Evolutionary conservation across 2,888 invertebrate species (phyloP), one percentile per base, ranked within the genome.

Genomic region (Perizoma flavofasciatum): DNA sequence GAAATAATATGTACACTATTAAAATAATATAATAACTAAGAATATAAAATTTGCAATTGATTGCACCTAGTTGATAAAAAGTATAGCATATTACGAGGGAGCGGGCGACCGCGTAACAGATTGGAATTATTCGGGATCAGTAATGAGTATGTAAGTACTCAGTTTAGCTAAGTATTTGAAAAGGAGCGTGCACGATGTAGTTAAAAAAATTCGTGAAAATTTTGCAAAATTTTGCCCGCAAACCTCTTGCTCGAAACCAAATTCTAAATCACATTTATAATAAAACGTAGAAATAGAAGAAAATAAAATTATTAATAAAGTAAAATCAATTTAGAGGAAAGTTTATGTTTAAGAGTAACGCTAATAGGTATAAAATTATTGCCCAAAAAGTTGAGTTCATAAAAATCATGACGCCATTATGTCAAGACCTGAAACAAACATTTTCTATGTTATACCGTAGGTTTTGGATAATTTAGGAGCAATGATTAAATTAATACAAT

Each of bases 251-350:
- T 82, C 73, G 85, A 84, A 90, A 89, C 89, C 86, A 91, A 89
- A 91, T 90, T 90, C 90, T 90, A 90, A 90, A 90, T 89, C 85
- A 88, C 88, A 79, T 82, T 84, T n/a, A n/a, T 79, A 83, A 81
- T 83, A 81, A 86, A 80, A 73, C 64, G 65, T 85, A 87, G 82
- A 78, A 81, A 79, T 72, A 77, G 64, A 81, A 79, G 59, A 80
- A 79, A 79, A 72, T 79, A 81, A 34, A n/a, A 32, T 11, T 83
- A 81, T 78, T 80, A 77, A 76, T 72, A 71, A 68, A 78, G 69
- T 82, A 81, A 83, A 83, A 78, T 75, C 76, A 77, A 77, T 69
- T 71, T 83, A 83, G 66, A 58, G 43, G 10, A 40, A 47, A 44
- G 34, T n/a, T n/a, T n/a, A n/a, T n/a, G n/a, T n/a, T n/a, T n/a